Base-by-base conservation (phyloP, 2,888 invertebrate genomes). In the Idaea straminata region DNA sequence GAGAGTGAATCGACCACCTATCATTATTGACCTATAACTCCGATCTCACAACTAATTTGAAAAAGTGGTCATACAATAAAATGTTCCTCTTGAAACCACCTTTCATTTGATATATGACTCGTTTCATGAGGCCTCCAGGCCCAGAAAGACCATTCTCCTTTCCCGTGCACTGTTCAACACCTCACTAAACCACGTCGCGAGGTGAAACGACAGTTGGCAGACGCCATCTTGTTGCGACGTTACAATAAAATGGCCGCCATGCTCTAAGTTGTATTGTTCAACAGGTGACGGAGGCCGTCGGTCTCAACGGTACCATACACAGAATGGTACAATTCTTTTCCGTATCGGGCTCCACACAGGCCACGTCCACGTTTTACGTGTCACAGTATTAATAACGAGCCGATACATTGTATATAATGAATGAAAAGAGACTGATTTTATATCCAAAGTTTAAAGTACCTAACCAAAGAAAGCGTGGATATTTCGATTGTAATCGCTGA, bases 251-350 rank as follows among this genome's bases (percentile, higher is more conserved):
- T 88, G 87, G 87, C 84, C 81, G 86, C 84, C 80, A 79, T 88
- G 85, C 84, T 89, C 76, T 87, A 91, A 82, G 89, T 86, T 90
- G 85, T 93, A 76, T 92, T 93, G 92, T 93, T 93, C 93, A 91
- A 91, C 94, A 94, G 94, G 94, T 94, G 93, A 91, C 93, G 90
- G 93, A 93, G 91, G 91, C 93, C 86, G 93, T 94, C 88, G 93
- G 93, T 88, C 93, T 92, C 88, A 93, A 94, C 93, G 93, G 94
- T 88, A 94, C 93, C 89, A 93, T 94, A 85, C 93, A 94, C 92
- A 92, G 94, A 91, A 91, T 94, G 93, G 94, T 94, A 85, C 94
- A 94, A 81, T 94, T 94, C 93, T 94, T 94, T 94, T 94, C 94
- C 83, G 91, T 94, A 85, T 91, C 92, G 86, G 94, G 94, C 90